These are phyloP conservation scores for Melanogrammus aeglefinus DNA, from an alignment of 2,797 vertebrate species.

Conservation along the genomic window DNA sequence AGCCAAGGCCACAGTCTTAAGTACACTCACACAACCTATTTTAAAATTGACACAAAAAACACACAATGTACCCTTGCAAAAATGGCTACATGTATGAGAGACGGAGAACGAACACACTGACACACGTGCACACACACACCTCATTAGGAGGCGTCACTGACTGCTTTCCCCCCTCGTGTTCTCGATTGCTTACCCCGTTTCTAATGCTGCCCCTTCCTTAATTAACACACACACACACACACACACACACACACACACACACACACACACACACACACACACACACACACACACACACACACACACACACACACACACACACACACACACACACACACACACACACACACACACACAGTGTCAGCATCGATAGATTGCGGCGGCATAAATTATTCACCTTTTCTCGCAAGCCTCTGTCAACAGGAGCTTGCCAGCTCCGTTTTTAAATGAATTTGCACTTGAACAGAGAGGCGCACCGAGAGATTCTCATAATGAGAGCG, in stretches of 20 bases:
- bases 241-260: constrained; percentile 9
- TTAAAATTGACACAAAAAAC: too few relatives aligned
- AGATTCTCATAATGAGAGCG: constrained; percentile 7
- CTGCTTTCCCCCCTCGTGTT: constrained; percentile 33
- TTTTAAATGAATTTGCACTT: constrained; percentile 25
- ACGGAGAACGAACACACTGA: neutral
- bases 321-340: too few relatives aligned
- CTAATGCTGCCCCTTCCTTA: constrained; percentile 40
- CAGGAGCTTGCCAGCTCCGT: neutral
- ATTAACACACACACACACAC: constrained; percentile 42
- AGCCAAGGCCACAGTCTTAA: neutral
- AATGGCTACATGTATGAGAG: neutral
- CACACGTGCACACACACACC: neutral
- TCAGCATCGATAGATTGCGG: constrained; percentile 42
- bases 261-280: constrained; percentile 27
- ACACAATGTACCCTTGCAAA: neutral
- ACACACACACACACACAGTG: constrained; percentile 16
- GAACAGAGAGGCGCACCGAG: constrained; percentile 17
- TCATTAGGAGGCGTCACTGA: constrained; percentile 37
- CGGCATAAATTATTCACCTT: constrained; percentile 47
- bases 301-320: neutral
- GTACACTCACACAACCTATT: neutral
- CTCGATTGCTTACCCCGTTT: constrained; percentile 32
- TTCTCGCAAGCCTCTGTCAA: constrained; percentile 10
- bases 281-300: constrained; percentile 28